phyloP scores from a whole-genome alignment of 2,888 invertebrate species.

The Andrena haemorrhoa region DNA sequence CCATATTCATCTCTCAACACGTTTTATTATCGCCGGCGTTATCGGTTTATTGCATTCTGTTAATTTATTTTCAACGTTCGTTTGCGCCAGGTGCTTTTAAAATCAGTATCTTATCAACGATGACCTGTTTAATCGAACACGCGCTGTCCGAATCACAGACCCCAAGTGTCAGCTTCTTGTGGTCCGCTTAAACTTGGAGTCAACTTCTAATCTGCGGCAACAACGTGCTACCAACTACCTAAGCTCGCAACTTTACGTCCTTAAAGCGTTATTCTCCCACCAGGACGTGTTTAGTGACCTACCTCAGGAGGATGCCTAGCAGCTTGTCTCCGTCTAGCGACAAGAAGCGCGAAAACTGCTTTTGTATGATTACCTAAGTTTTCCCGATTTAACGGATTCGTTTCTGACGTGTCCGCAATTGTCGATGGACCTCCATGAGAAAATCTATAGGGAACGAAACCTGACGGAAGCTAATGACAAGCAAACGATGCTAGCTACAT shows the following conservation, averaged over 20 bases:
- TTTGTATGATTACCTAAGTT: slow-evolving; percentile 38
- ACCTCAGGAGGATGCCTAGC: slow-evolving; percentile 24
- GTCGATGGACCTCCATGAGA: slow-evolving; percentile 10
- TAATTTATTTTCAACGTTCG: neutral
- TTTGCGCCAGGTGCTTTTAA: neutral
- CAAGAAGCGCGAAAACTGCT: slow-evolving; percentile 26
- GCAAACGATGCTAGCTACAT: neutral
- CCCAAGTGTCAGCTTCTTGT: slow-evolving; percentile 43
- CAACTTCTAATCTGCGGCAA: slow-evolving; percentile 50
- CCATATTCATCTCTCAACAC: neutral
- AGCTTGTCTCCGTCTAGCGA: slow-evolving; percentile 1
- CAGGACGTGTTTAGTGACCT: slow-evolving; percentile 27
- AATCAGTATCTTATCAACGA: neutral
- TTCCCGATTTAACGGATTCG: slow-evolving; percentile 54
- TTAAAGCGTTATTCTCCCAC: slow-evolving; percentile 47
- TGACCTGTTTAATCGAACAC: neutral
- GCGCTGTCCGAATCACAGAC: slow-evolving; percentile 32
- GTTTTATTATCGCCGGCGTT: neutral
- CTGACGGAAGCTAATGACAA: slow-evolving; percentile 9
- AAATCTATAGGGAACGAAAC: slow-evolving; percentile 28
- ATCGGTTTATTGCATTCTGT: neutral
- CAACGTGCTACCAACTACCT: slow-evolving; percentile 29
- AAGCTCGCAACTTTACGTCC: slow-evolving; percentile 31
- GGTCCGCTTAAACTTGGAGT: slow-evolving; percentile 49
- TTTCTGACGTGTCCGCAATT: slow-evolving; percentile 16